phyloP scores from a whole-genome alignment of 1,140 invertebrate genomes.

The Dolichoris vasculosae region DNA sequence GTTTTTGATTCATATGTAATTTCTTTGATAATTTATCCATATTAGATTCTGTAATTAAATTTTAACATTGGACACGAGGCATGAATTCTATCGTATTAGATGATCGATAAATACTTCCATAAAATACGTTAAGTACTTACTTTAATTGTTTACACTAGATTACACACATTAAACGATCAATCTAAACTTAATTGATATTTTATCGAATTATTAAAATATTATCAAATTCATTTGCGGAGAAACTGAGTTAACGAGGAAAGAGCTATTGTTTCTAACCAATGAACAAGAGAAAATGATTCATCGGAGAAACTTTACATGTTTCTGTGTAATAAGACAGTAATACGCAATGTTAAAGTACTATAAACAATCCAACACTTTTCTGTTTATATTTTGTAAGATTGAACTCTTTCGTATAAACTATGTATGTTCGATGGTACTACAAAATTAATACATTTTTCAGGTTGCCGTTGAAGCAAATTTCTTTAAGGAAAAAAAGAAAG shows the following conservation, averaged over 20 bases:
- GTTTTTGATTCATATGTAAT: not conserved
- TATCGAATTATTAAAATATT: too few species aligned
- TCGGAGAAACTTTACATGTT: not conserved
- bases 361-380: not conserved
- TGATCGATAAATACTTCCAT: not conserved
- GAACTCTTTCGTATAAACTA: not conserved
- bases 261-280: not conserved
- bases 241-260: not conserved
- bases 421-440: not conserved
- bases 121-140: not conserved
- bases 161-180: too few species aligned
- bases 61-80: not conserved
- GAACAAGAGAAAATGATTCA: not conserved
- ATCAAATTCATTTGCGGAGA: not conserved
- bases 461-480: not conserved
- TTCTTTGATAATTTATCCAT: slow-evolving; percentile 9
- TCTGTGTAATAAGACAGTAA: not conserved
- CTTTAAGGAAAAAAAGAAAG: too few species aligned
- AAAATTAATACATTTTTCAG: not conserved
- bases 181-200: not conserved
- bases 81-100: not conserved
- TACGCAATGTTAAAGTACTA: not conserved
- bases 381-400: not conserved
- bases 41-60: not conserved
- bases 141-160: not conserved